Percentiles rank a stretch among this genome's conserved stretches.
These are phyloP conservation scores for Agriotes lineatus DNA, from an alignment of 2,888 invertebrate species.

Conservation along the genomic window DNA sequence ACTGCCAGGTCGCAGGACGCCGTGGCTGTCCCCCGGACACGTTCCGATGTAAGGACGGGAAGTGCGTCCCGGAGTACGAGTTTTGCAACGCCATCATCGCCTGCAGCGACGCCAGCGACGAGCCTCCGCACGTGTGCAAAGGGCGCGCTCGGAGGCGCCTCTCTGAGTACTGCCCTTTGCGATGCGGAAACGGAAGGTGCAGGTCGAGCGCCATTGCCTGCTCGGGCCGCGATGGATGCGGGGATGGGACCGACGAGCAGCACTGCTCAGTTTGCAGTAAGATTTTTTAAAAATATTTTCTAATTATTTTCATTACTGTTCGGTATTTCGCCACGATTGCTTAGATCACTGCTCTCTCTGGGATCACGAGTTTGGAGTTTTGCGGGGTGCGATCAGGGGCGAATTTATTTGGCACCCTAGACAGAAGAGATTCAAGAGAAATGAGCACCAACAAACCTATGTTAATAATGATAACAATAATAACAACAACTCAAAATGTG, in stretches of 20 bases:
- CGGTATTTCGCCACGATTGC: too few species aligned
- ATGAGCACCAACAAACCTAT: too few species aligned
- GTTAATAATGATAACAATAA: too few species aligned
- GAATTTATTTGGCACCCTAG: too few species aligned
- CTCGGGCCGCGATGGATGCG: conserved; percentile 91
- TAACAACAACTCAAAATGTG: too few species aligned
- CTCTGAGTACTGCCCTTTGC: conserved; percentile 81
- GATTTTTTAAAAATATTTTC: too few species aligned
- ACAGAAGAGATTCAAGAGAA: too few species aligned
- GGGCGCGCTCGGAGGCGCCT: conserved; percentile 68
- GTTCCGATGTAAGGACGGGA: conserved; percentile 87
- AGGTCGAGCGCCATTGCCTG: conserved; percentile 91
- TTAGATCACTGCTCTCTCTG: too few species aligned
- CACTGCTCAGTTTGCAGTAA: conserved; percentile 89
- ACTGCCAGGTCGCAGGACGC: conserved; percentile 67
- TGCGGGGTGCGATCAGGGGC: too few species aligned
- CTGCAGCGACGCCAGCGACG: conserved; percentile 91
- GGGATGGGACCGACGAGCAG: conserved; percentile 90
- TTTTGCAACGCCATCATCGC: conserved; percentile 90
- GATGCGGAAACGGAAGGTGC: conserved; percentile 89
- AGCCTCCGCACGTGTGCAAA: conserved; percentile 83
- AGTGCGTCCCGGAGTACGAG: conserved; percentile 90
- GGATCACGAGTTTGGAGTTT: too few species aligned
- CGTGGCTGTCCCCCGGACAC: conserved; percentile 82
- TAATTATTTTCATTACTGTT: too few species aligned